A percentile compares a stretch with the other conserved stretches of the same genome.
Evolutionary conservation across 2,113 vertebrate species (phyloP).

Genomic region (Ivindomyrus marchei): DNA sequence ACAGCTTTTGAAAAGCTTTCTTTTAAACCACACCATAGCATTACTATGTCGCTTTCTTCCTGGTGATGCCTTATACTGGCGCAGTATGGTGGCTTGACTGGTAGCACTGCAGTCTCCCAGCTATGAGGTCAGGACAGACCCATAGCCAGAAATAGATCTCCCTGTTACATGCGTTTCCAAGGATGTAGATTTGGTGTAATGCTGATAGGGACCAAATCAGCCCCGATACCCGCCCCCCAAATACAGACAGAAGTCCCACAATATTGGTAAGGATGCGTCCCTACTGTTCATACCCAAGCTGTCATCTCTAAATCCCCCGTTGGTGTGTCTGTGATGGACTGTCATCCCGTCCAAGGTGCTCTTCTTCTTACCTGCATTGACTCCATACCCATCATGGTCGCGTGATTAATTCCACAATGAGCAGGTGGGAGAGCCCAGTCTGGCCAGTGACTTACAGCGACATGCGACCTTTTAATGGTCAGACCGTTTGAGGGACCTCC

Average conservation of each 20-base stretch:
- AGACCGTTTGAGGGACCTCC: not conserved
- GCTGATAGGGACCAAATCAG: not conserved
- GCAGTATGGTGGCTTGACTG: not conserved
- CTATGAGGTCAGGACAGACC: not conserved
- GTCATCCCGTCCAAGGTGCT: not conserved
- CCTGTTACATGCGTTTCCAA: not conserved
- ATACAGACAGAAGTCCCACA: not conserved
- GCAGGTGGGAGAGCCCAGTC: not conserved
- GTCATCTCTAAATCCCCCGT: not conserved
- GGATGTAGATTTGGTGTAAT: not conserved
- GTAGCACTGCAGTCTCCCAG: not conserved
- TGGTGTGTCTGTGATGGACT: not conserved
- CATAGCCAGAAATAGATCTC: not conserved
- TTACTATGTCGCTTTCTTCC: not conserved
- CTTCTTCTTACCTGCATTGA: not conserved
- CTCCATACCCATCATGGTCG: not conserved
- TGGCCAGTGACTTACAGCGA: not conserved
- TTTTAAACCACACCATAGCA: not conserved
- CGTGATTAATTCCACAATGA: not conserved
- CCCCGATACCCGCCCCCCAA: not conserved
- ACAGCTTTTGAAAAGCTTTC: not conserved
- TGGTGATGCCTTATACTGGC: not conserved
- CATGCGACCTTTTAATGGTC: not conserved
- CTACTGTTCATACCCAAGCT: not conserved
- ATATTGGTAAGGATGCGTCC: not conserved